Evolutionary conservation across 2,888 invertebrate genomes (phyloP).

Genomic region (Fissipunctia ypsillon): DNA sequence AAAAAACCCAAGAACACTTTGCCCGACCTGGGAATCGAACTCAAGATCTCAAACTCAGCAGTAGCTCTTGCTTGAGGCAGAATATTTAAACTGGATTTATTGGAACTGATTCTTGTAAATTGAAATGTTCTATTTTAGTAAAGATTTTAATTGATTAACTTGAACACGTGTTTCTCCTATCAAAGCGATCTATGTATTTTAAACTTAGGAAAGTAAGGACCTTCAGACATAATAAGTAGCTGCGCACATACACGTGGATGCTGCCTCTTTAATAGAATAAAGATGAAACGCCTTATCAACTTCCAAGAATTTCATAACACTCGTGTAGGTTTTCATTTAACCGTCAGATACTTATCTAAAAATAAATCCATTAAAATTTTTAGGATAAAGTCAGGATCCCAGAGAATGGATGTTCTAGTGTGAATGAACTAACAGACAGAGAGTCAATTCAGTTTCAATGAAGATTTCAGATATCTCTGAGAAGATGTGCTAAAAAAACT

Average conservation of each 20-base stretch:
- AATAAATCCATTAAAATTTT: too few species aligned
- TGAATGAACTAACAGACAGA: too few species aligned
- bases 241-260: not conserved
- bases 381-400: too few species aligned
- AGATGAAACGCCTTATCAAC: not conserved
- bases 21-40: too few species aligned
- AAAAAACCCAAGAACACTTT: too few species aligned
- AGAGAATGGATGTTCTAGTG: too few species aligned
- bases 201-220: not conserved
- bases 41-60: too few species aligned
- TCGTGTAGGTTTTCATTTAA: not conserved
- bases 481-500: too few species aligned
- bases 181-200: not conserved
- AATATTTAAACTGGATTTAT: too few species aligned
- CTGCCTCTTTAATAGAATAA: not conserved
- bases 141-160: not conserved
- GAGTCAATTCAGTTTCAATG: too few species aligned
- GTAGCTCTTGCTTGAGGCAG: too few species aligned
- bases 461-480: too few species aligned
- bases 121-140: not conserved
- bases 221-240: not conserved
- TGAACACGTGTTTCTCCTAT: not conserved
- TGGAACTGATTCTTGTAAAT: conserved; percentile 4
- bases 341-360: not conserved
- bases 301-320: not conserved